Evolutionary conservation across 2,113 vertebrate genomes (phyloP).

Genomic region (Morone saxatilis): DNA sequence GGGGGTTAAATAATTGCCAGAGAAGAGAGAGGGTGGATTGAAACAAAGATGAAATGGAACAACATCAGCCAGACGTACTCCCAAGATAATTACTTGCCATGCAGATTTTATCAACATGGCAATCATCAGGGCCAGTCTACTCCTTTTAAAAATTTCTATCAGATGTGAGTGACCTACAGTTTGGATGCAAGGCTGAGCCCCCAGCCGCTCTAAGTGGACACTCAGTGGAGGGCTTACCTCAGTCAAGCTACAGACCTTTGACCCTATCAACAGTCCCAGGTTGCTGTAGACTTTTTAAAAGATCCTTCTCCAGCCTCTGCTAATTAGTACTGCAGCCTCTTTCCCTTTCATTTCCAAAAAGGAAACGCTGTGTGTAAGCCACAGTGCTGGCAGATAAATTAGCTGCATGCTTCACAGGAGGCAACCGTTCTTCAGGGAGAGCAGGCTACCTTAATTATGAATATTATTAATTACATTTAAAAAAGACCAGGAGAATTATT

Average conservation of each 20-base stretch:
- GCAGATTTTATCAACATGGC: constrained; percentile 65
- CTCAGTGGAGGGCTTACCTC: constrained; percentile 55
- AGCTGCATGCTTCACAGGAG: constrained; percentile 72
- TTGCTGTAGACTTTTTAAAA: constrained; percentile 60
- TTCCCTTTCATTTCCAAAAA: constrained; percentile 74
- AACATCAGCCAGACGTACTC: constrained; percentile 39
- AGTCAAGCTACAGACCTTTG: constrained; percentile 59
- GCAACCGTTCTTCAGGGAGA: constrained; percentile 68
- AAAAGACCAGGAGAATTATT: constrained; percentile 32
- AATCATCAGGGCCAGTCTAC: constrained; percentile 47
- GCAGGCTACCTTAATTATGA: constrained; percentile 76
- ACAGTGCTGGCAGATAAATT: constrained; percentile 72
- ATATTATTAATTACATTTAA: constrained; percentile 78
- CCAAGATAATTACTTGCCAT: constrained; percentile 68
- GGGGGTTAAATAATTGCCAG: constrained; percentile 65
- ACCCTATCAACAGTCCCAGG: constrained; percentile 61
- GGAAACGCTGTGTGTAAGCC: constrained; percentile 47
- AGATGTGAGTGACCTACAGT: constrained; percentile 57
- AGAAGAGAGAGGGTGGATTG: constrained; percentile 49
- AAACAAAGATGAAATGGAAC: constrained; percentile 57
- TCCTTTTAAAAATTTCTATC: constrained; percentile 56
- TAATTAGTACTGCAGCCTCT: constrained; percentile 74
- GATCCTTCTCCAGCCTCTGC: constrained; percentile 61
- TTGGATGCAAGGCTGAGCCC: constrained; percentile 36
- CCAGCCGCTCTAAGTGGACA: constrained; percentile 36